Evolutionary conservation across 2,888 invertebrate species (phyloP), one percentile per base, ranked within the genome.

Genomic region (Cecidostiba fungosa): DNA sequence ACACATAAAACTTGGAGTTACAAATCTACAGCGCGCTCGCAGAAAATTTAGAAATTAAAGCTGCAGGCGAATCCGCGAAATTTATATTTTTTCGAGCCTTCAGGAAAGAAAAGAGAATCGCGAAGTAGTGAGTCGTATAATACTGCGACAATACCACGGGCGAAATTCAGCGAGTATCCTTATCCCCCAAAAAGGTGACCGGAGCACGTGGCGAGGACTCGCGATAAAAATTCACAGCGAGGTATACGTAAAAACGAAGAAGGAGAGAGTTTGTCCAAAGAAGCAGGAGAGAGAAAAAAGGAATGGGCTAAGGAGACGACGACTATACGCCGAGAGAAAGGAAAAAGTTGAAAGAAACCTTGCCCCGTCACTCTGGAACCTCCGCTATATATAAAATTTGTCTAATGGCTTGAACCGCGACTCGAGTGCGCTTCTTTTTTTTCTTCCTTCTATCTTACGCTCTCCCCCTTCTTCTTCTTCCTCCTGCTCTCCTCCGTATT

Each of bases 351-450:
- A 77, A 59, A 70, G 82, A 73, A 77, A 43, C 23, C 73, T 89
- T 88, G 86, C 78, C 26, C 79, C 66, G 23, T 19, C 26, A 10
- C 70, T 8, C 73, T 32, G 69, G 59, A 78, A 82, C 74, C 78
- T 59, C 50, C 69, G 81, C 81, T 90, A 92, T 91, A 92, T 91
- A 92, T 92, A 92, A 92, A 91, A 92, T 92, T 92, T 91, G 91
- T 92, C 92, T 92, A 92, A 91, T 92, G 92, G 92, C 88, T 91
- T 87, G 91, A 88, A 90, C 88, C 80, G 86, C 84, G 74, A 32
- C 12, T 29, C 32, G 88, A 87, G 88, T 85, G 85, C 23, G 47
- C 16, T 32, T 36, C 80, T 54, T 74, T 50, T 14, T 26, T 39
- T 29, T 29, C 36, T n/a, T 14, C 12, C 47, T 26, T 14, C 73